Conservation (phyloP, 1,140 invertebrate genomes). For the Polypedilum pembai region DNA sequence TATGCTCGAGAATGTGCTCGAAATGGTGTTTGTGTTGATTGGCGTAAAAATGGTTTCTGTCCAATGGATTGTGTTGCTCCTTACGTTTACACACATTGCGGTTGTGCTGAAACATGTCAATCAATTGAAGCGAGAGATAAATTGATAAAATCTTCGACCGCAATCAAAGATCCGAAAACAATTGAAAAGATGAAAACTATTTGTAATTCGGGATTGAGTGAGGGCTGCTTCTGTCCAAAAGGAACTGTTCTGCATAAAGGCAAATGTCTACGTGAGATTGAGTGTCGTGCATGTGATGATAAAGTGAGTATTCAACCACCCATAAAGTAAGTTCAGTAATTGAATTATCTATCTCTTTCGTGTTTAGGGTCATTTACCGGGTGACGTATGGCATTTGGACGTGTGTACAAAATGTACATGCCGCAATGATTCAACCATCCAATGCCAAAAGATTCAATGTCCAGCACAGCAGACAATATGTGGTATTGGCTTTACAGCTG, state of each 20-base stretch:
- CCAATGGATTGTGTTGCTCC: constrained; percentile 53
- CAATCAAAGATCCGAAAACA: constrained; percentile 35
- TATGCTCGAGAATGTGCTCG: constrained; percentile 65
- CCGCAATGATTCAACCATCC: constrained; percentile 44
- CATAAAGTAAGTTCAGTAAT: constrained; percentile 31
- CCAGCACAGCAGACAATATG: constrained; percentile 52
- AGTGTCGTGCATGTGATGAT: constrained; percentile 40
- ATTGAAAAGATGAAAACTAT: constrained; percentile 42
- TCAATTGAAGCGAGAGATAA: constrained; percentile 38
- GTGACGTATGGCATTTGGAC: constrained; percentile 52
- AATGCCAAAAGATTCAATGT: constrained; percentile 54
- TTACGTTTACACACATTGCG: constrained; percentile 60
- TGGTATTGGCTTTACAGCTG: constrained; percentile 46
- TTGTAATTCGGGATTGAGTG: constrained; percentile 47
- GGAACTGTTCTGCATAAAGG: constrained; percentile 50
- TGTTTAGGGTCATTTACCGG: constrained; percentile 44
- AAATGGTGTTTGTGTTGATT: constrained; percentile 60
- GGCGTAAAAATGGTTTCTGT: constrained; percentile 57
- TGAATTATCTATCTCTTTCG: constrained; percentile 30
- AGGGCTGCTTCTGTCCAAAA: constrained; percentile 77
- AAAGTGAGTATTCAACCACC: constrained; percentile 30
- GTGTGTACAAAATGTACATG: constrained; percentile 72
- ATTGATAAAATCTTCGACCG: constrained; percentile 30
- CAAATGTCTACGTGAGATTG: constrained; percentile 41
- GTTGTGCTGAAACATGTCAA: constrained; percentile 66